Percentiles rank a stretch among this genome's conserved stretches.
Evolutionary conservation across 2,797 vertebrate species (phyloP).

Genomic region (Alfaro cultratus): DNA sequence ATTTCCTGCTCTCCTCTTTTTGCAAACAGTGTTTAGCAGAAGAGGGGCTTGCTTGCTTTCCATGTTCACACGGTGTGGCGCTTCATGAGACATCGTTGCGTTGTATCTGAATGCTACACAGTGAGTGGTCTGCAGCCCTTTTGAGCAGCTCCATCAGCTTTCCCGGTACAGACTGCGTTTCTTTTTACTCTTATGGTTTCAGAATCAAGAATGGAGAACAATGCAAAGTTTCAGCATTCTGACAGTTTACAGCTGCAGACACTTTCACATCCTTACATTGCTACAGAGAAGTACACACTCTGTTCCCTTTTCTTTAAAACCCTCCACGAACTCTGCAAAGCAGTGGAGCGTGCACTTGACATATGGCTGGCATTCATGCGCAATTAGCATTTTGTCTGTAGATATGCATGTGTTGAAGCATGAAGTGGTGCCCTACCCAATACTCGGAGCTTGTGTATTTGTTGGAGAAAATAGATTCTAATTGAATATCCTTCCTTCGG

Average conservation of each 20-base stretch:
- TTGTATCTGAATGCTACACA: constrained; percentile 32
- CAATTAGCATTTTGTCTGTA: constrained; percentile 19
- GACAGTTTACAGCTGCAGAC: constrained; percentile 10
- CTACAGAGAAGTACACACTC: not conserved
- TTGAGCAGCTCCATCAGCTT: constrained; percentile 17
- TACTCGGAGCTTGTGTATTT: constrained; percentile 46
- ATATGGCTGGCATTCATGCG: constrained; percentile 21
- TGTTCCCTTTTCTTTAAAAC: constrained; percentile 3
- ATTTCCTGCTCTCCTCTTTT: constrained; percentile 61
- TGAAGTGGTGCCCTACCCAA: constrained; percentile 6
- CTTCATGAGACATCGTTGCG: constrained; percentile 42
- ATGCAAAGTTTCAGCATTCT: constrained; percentile 3
- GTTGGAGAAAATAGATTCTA: constrained; percentile 42
- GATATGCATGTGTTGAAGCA: constrained; percentile 32
- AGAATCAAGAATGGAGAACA: not conserved
- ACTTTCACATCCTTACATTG: constrained; percentile 11
- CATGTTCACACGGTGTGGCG: constrained; percentile 55
- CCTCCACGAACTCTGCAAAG: constrained; percentile 6
- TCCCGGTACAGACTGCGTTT: constrained; percentile 3
- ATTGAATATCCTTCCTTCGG: constrained; percentile 57
- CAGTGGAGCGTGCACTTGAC: constrained; percentile 1
- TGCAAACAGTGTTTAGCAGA: constrained; percentile 62
- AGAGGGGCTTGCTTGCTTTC: constrained; percentile 52
- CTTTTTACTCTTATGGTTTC: constrained; percentile 12
- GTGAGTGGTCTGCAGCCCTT: constrained; percentile 3